A percentile compares a stretch with the other conserved stretches of the same genome.
These are phyloP conservation scores for Salminus brasiliensis DNA, from an alignment of 2,113 vertebrate genomes.

Conservation along the genomic window DNA sequence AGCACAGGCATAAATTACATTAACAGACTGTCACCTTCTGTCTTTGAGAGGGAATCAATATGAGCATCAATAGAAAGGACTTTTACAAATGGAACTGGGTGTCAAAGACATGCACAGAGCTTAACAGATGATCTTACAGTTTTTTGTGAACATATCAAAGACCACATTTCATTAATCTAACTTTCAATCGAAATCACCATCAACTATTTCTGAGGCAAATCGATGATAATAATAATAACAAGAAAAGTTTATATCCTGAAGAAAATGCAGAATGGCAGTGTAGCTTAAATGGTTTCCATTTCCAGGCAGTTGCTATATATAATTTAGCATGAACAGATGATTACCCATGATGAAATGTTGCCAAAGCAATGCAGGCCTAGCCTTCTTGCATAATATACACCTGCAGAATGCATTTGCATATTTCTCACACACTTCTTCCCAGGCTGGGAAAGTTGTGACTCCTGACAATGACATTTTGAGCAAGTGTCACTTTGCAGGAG, in stretches of 20 bases:
- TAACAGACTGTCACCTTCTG: conserved; percentile 9
- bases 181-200: too few species aligned
- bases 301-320: too few species aligned
- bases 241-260: too few species aligned
- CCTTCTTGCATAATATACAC: neutral
- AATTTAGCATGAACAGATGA: too few species aligned
- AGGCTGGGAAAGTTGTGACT: conserved; percentile 42
- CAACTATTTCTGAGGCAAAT: too few species aligned
- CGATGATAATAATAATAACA: too few species aligned
- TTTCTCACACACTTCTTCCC: neutral
- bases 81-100: conserved; percentile 14
- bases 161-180: too few species aligned
- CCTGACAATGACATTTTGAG: neutral
- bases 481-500: conserved; percentile 28
- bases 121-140: neutral
- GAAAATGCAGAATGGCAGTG: too few species aligned
- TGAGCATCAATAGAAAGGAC: neutral
- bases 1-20: conserved; percentile 29
- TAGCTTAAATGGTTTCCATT: too few species aligned
- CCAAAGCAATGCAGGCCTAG: conserved; percentile 4
- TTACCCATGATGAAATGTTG: too few species aligned
- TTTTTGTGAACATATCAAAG: too few species aligned
- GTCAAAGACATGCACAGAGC: neutral
- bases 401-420: neutral
- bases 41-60: neutral